phyloP scores from a whole-genome alignment of 2,113 vertebrate species.

The human region DNA sequence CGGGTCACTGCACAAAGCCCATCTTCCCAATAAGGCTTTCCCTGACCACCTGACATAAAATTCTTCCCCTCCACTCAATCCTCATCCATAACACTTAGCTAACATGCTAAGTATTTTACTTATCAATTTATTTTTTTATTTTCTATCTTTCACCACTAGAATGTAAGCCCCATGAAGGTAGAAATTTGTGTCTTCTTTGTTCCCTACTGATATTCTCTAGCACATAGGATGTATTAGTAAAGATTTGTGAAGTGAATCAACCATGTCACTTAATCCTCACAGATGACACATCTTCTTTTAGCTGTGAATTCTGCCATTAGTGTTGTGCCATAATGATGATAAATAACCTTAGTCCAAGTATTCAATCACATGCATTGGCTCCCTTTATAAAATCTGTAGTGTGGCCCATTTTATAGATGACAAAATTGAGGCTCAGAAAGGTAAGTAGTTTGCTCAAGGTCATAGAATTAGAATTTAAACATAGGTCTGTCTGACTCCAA shows the following conservation, averaged over 20 bases:
- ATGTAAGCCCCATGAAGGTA: neutral
- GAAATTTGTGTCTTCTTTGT: neutral
- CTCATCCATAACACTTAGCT: neutral
- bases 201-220: neutral
- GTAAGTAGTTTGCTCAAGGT: neutral
- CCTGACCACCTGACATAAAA: neutral
- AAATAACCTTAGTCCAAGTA: constrained; percentile 51
- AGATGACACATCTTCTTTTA: neutral
- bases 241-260: neutral
- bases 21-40: neutral
- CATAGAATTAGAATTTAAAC: constrained; percentile 20
- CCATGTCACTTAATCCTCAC: neutral
- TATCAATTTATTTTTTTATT: neutral
- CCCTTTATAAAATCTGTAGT: constrained; percentile 72
- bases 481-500: neutral
- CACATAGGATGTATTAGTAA: neutral
- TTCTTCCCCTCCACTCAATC: neutral
- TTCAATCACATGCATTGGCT: constrained; percentile 87
- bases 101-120: neutral
- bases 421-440: neutral
- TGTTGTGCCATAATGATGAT: neutral
- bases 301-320: neutral
- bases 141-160: neutral
- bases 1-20: neutral
- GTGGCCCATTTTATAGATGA: neutral